phyloP scores from a whole-genome alignment of 2,797 vertebrate species.

The Macroramphosus scolopax region DNA sequence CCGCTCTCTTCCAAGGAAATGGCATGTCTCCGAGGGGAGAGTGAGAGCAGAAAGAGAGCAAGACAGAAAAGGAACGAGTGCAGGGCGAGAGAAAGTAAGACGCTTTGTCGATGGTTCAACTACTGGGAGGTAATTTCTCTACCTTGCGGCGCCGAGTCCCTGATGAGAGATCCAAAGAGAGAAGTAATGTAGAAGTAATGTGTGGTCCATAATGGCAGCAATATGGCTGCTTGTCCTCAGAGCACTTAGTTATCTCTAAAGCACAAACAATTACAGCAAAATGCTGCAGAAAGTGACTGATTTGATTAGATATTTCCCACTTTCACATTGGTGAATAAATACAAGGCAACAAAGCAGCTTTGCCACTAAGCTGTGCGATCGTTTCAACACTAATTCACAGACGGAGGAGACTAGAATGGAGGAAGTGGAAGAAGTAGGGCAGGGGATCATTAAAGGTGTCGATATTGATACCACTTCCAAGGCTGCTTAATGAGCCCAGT shows the following conservation, averaged over 20 bases:
- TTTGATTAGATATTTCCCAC: slow-evolving; percentile 26
- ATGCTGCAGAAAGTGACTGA: slow-evolving; percentile 30
- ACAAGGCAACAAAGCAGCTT: slow-evolving; percentile 1
- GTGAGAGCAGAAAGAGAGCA: slow-evolving; percentile 15
- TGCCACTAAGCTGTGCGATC: slow-evolving; percentile 6
- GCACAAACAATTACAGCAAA: slow-evolving; percentile 46
- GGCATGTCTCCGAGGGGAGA: slow-evolving; percentile 53
- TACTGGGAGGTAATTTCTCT: slow-evolving; percentile 59
- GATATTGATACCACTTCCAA: too few relatives aligned
- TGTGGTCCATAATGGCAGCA: slow-evolving; percentile 38
- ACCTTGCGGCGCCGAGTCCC: slow-evolving; percentile 36
- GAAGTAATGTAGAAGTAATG: slow-evolving; percentile 24
- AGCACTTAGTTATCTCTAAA: slow-evolving; percentile 35
- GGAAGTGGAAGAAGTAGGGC: background rate
- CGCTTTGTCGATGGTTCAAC: slow-evolving; percentile 53
- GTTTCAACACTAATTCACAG: background rate
- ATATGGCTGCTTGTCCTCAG: slow-evolving; percentile 35
- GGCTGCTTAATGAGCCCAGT: too few relatives aligned
- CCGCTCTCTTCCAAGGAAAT: slow-evolving; percentile 53
- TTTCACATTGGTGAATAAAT: slow-evolving; percentile 31
- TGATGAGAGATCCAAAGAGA: slow-evolving; percentile 36
- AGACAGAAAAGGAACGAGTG: slow-evolving; percentile 15
- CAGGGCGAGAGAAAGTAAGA: slow-evolving; percentile 26
- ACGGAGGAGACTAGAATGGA: slow-evolving; percentile 1
- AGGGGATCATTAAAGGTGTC: too few relatives aligned